Evolutionary conservation across 2,113 vertebrate genomes (phyloP).

Genomic region (Sebastes schlegelii): DNA sequence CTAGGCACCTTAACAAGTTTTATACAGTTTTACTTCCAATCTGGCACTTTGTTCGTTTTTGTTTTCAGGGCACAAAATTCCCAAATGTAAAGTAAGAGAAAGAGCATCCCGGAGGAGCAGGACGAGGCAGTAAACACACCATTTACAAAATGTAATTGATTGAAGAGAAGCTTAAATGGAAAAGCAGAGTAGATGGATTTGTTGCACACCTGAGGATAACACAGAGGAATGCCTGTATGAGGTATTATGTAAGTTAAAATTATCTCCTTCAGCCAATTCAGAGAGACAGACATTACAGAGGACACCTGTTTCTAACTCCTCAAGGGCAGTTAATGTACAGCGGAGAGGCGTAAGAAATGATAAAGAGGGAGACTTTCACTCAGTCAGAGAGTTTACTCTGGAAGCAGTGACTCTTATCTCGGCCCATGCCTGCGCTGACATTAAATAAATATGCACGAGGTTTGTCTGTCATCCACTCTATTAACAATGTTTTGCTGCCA

Average conservation of each 20-base stretch:
- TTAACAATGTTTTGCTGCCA: slow-evolving; percentile 22
- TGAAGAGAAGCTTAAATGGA: slow-evolving; percentile 30
- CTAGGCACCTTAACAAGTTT: background rate
- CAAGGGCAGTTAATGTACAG: slow-evolving; percentile 15
- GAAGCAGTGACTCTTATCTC: slow-evolving; percentile 20
- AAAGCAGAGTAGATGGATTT: slow-evolving; percentile 20
- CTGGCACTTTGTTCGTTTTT: slow-evolving; percentile 10
- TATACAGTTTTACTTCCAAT: slow-evolving; percentile 10
- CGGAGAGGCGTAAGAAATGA: background rate
- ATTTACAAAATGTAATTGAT: slow-evolving; percentile 23
- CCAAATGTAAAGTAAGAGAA: background rate
- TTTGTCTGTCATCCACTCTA: slow-evolving; percentile 31
- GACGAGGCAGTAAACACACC: slow-evolving; percentile 15
- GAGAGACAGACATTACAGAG: slow-evolving; percentile 5
- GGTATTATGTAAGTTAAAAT: slow-evolving; percentile 8
- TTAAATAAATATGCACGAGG: slow-evolving; percentile 39
- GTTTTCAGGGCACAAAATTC: background rate
- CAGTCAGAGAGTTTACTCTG: slow-evolving; percentile 15
- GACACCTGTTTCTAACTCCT: slow-evolving; percentile 47
- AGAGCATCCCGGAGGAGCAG: slow-evolving; percentile 1
- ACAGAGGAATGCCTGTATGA: background rate
- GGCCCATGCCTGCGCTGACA: background rate
- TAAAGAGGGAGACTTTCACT: slow-evolving; percentile 1
- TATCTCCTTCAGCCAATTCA: background rate
- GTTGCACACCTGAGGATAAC: slow-evolving; percentile 20